Evolutionary conservation across 2,888 invertebrate species (phyloP), one percentile per base, ranked within the genome.

Genomic region (Zootermopsis nevadensis): DNA sequence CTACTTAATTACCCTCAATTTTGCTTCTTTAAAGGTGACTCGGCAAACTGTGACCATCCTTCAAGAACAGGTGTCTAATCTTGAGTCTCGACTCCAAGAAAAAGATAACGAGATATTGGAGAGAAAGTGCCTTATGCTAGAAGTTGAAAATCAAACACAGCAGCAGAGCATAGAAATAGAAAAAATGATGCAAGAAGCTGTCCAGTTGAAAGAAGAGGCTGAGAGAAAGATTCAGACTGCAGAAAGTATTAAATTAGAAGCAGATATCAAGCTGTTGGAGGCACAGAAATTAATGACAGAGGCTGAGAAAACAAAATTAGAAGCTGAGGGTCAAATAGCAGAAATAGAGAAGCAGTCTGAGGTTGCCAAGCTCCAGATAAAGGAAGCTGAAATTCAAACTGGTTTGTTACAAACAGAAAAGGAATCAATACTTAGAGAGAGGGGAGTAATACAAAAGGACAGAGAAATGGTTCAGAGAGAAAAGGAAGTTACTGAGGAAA

Each of bases 101-200:
- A 89, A 90, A 55, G 91, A 91, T 85, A 88, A 90, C 72, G 89
- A 90, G 82, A 87, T 90, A n/a, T 84, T 89, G 7, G 87, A 88
- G 69, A 87, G 88, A 6, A 89, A 90, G 80, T 89, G 89, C 80
- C 87, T 89, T 69, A 80, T 90, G 53, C 87, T 89, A 53, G 83
- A 81, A 82, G 33, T 69, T 72, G 80, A 84, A 77, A 84, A 82
- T 33, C 38, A 55, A 55, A 53, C 38, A 8, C 42, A 74, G 42
- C 77, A 80, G 22, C 79, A 80, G 60, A 77, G 55, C 31, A 31
- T 81, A 27, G 85, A 85, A 38, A 48, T 80, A n/a, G 83, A 84
- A 33, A 82, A 81, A 27, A 60, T 81, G 42, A 66, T 83, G 31
- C 83, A 81, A 19, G 84, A 83, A 38, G 69, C 55, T n/a, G 24